These are phyloP conservation scores for Anseranas semipalmata DNA, from an alignment of 2,113 vertebrate genomes.

Conservation along the genomic window DNA sequence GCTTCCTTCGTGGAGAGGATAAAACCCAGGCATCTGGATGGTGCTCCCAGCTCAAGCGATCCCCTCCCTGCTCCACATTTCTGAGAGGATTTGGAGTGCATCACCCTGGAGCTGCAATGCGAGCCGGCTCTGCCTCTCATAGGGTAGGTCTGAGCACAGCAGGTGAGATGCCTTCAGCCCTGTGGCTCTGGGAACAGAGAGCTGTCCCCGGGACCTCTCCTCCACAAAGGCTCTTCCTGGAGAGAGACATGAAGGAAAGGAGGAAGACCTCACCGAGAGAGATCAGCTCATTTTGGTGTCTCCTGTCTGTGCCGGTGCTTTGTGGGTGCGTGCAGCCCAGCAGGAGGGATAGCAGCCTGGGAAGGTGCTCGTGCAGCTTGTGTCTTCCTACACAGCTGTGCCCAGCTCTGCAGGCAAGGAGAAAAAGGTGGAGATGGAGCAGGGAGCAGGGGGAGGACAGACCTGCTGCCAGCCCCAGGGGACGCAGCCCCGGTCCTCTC, in stretches of 20 bases:
- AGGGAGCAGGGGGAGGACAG: neutral
- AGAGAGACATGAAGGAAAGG: neutral
- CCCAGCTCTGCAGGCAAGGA: rapidly evolving
- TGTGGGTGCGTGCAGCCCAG: rapidly evolving
- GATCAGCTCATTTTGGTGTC: neutral
- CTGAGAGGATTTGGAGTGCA: rapidly evolving
- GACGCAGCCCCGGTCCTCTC: neutral
- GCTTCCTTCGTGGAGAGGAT: neutral
- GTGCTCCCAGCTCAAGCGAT: neutral
- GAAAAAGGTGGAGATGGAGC: rapidly evolving
- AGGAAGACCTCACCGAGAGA: neutral
- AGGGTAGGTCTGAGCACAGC: rapidly evolving
- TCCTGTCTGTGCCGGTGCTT: neutral
- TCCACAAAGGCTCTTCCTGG: too few species aligned
- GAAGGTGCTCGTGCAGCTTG: rapidly evolving
- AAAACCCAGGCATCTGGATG: neutral
- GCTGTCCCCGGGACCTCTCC: neutral
- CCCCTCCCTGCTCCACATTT: neutral
- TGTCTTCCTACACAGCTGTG: neutral
- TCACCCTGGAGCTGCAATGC: neutral
- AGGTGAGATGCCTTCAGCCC: neutral
- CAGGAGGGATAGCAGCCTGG: rapidly evolving
- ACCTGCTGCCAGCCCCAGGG: neutral
- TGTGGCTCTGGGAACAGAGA: neutral
- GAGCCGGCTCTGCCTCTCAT: neutral